Evolutionary conservation across 2,797 vertebrate genomes (phyloP).

Genomic region (Gymnoscopelus braueri): DNA sequence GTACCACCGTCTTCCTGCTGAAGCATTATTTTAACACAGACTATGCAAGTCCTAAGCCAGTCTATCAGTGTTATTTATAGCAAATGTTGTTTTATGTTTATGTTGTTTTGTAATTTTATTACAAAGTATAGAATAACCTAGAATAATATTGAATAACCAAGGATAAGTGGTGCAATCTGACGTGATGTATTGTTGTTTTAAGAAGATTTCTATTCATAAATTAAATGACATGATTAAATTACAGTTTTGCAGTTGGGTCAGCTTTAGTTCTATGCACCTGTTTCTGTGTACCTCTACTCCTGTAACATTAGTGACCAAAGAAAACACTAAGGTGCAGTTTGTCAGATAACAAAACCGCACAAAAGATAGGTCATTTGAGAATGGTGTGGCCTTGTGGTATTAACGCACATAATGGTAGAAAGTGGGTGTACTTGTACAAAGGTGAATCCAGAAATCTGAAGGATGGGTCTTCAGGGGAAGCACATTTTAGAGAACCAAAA

Average conservation of each 20-base stretch:
- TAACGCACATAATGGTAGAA: not conserved
- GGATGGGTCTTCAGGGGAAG: not conserved
- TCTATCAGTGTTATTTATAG: not conserved
- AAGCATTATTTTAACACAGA: not conserved
- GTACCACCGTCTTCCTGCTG: not conserved
- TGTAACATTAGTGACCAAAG: not conserved
- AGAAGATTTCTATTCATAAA: no score
- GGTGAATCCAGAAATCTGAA: not conserved
- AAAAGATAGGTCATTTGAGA: not conserved
- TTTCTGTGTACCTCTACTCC: not conserved
- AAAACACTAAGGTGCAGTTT: not conserved
- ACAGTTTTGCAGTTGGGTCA: no score
- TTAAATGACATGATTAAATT: no score
- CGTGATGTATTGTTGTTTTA: no score
- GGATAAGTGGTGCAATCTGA: no score
- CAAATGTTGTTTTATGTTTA: not conserved
- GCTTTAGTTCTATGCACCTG: no score
- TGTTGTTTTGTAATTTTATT: not conserved
- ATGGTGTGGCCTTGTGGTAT: not conserved
- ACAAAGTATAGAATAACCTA: no score
- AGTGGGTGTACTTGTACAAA: not conserved
- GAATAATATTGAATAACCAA: no score
- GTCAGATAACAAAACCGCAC: conserved; percentile 6
- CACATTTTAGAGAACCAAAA: not conserved
- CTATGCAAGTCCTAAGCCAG: not conserved